phyloP scores from a whole-genome alignment of 2,797 vertebrate genomes.

The Rallus crepitans region DNA sequence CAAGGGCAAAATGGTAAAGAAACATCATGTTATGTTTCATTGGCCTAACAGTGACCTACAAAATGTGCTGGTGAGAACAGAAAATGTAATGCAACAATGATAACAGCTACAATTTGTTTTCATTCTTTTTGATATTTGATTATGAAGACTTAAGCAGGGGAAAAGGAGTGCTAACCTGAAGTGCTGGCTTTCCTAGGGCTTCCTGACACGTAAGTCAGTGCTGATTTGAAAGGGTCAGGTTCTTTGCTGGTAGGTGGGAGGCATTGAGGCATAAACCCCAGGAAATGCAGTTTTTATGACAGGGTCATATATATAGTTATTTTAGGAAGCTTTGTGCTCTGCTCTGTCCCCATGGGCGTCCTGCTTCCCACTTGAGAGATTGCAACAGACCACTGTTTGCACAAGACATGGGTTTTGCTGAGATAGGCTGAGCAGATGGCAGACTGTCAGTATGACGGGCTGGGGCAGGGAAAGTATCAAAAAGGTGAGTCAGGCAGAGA shows the following conservation, averaged over 20 bases:
- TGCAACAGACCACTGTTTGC: background rate
- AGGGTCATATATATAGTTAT: background rate
- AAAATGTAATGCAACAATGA: conserved; percentile 28
- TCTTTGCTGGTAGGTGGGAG: background rate
- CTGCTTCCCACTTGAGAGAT: background rate
- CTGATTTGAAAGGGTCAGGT: background rate
- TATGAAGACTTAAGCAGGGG: conserved; percentile 37
- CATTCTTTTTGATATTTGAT: conserved; percentile 56
- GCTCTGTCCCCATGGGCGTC: background rate
- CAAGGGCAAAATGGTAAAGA: background rate
- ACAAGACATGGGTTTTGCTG: background rate
- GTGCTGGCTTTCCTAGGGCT: background rate
- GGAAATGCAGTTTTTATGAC: background rate
- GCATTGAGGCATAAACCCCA: background rate
- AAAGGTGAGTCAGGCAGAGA: background rate
- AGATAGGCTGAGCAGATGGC: conserved; percentile 5
- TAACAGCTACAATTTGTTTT: conserved; percentile 5
- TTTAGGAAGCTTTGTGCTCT: conserved; percentile 3
- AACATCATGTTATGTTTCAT: conserved; percentile 57
- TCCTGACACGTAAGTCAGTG: background rate
- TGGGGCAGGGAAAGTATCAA: background rate
- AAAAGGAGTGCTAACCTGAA: background rate
- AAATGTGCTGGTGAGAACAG: conserved; percentile 72
- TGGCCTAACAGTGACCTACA: conserved; percentile 67
- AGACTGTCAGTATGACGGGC: background rate